Percentiles rank a stretch among this genome's conserved stretches.
Evolutionary conservation across 2,888 invertebrate genomes (phyloP).

Genomic region (Dioctria rufipes): DNA sequence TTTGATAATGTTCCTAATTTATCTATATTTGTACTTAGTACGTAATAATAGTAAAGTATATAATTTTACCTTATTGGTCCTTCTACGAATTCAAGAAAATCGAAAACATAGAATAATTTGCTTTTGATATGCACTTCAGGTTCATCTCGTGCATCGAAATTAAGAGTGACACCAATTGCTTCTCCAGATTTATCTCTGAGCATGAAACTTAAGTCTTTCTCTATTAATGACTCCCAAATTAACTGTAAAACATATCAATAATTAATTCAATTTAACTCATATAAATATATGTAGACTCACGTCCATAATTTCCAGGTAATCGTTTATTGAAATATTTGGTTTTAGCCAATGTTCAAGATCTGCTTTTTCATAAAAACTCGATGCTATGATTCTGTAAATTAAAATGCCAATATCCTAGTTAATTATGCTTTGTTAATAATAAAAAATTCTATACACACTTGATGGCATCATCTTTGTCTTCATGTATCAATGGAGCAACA

Average conservation of each 20-base stretch:
- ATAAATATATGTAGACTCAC: slow-evolving; percentile 61
- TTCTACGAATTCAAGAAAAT: slow-evolving; percentile 84
- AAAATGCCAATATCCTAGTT: neutral
- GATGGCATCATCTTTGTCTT: slow-evolving; percentile 79
- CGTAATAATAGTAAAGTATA: too few relatives aligned
- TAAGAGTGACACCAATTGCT: slow-evolving; percentile 80
- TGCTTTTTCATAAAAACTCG: slow-evolving; percentile 89
- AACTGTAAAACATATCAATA: slow-evolving; percentile 65
- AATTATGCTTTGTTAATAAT: too few relatives aligned
- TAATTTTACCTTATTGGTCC: slow-evolving; percentile 77
- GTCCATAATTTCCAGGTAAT: slow-evolving; percentile 80
- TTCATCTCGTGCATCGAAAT: slow-evolving; percentile 87
- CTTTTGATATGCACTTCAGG: slow-evolving; percentile 81
- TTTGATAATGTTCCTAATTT: too few relatives aligned
- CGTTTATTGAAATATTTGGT: slow-evolving; percentile 77
- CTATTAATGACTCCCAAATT: slow-evolving; percentile 80
- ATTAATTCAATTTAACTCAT: neutral
- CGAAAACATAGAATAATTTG: slow-evolving; percentile 81
- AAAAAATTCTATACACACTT: slow-evolving; percentile 72
- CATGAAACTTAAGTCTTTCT: slow-evolving; percentile 82
- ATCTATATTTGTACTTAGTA: too few relatives aligned
- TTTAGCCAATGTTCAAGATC: slow-evolving; percentile 87
- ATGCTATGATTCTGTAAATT: slow-evolving; percentile 81
- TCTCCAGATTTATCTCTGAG: slow-evolving; percentile 74
- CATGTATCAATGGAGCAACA: slow-evolving; percentile 67